Percentiles rank a stretch among this genome's conserved stretches.
These are phyloP conservation scores for Stigmatopora nigra DNA, from an alignment of 2,113 vertebrate species.

Conservation along the genomic window DNA sequence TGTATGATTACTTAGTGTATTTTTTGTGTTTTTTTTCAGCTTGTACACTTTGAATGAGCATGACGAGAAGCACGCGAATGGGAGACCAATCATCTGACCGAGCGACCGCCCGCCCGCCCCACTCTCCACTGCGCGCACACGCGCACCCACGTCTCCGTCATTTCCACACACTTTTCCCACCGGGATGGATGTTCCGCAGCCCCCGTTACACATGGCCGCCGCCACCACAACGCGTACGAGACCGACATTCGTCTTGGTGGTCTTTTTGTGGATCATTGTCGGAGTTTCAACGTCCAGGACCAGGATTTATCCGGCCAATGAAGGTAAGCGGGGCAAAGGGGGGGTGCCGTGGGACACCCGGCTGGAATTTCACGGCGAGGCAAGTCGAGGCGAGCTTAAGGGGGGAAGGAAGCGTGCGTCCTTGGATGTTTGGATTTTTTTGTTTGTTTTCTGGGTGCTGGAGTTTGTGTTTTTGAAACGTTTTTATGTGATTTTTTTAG, in stretches of 20 bases:
- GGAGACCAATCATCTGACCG: slow-evolving; percentile 34
- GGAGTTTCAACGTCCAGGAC: slow-evolving; percentile 77
- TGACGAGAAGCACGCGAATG: slow-evolving; percentile 44
- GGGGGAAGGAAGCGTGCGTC: neutral
- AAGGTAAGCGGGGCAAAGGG: slow-evolving; percentile 76
- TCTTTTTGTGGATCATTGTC: slow-evolving; percentile 70
- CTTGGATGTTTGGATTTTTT: neutral
- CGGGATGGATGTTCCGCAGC: slow-evolving; percentile 78
- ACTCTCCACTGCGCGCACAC: slow-evolving; percentile 25
- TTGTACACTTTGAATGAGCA: slow-evolving; percentile 43
- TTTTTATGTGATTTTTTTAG: too few relatives aligned
- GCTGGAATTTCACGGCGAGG: neutral
- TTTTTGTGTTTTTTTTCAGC: slow-evolving; percentile 18
- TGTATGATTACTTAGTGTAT: neutral
- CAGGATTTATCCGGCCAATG: slow-evolving; percentile 81
- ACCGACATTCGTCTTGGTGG: neutral
- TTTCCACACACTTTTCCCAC: slow-evolving; percentile 78
- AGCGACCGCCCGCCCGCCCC: slow-evolving; percentile 39
- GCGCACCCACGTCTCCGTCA: slow-evolving; percentile 27
- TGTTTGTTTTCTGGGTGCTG: neutral
- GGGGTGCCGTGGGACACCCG: neutral
- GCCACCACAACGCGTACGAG: too few relatives aligned
- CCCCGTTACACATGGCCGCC: slow-evolving; percentile 48
- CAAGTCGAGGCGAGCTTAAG: too few relatives aligned
- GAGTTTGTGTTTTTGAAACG: too few relatives aligned